A percentile compares a stretch with the other conserved stretches of the same genome.
Evolutionary conservation across 2,797 vertebrate species (phyloP).

Genomic region (Helicolenus hilgendorfi): DNA sequence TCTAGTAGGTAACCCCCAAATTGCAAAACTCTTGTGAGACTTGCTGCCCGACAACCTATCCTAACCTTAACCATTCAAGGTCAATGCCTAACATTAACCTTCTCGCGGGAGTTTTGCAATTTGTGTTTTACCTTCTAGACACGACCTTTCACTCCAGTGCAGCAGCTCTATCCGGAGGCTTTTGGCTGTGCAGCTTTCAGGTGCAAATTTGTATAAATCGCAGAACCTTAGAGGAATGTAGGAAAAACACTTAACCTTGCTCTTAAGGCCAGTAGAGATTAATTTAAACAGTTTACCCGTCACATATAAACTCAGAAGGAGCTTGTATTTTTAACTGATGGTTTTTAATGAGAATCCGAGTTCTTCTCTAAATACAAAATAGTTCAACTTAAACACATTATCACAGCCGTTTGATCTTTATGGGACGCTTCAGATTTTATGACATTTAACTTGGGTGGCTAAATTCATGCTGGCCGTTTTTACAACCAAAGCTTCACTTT

Average conservation of each 20-base stretch:
- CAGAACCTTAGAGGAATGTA: slow-evolving; percentile 5
- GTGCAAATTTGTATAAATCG: neutral
- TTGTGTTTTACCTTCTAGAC: too few species aligned
- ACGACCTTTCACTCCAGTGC: neutral
- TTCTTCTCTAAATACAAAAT: slow-evolving; percentile 48
- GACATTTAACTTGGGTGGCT: slow-evolving; percentile 54
- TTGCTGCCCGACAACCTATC: too few species aligned
- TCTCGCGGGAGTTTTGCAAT: neutral
- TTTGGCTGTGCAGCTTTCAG: neutral
- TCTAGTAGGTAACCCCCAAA: too few species aligned
- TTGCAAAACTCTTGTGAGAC: accelerated
- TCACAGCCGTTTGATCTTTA: slow-evolving; percentile 48
- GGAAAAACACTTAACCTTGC: slow-evolving; percentile 48
- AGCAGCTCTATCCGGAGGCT: neutral
- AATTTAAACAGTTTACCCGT: slow-evolving; percentile 60
- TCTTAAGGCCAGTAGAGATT: neutral
- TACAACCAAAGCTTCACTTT: slow-evolving; percentile 40
- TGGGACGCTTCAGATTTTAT: slow-evolving; percentile 64
- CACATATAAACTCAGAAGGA: slow-evolving; percentile 43
- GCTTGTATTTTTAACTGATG: slow-evolving; percentile 9
- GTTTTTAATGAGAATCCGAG: slow-evolving; percentile 35
- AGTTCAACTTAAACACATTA: slow-evolving; percentile 48
- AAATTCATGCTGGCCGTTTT: slow-evolving; percentile 39
- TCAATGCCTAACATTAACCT: accelerated
- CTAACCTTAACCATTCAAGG: too few species aligned